Evolutionary conservation across 2,113 vertebrate species (phyloP).

Genomic region (Motacilla tschutschensis): DNA sequence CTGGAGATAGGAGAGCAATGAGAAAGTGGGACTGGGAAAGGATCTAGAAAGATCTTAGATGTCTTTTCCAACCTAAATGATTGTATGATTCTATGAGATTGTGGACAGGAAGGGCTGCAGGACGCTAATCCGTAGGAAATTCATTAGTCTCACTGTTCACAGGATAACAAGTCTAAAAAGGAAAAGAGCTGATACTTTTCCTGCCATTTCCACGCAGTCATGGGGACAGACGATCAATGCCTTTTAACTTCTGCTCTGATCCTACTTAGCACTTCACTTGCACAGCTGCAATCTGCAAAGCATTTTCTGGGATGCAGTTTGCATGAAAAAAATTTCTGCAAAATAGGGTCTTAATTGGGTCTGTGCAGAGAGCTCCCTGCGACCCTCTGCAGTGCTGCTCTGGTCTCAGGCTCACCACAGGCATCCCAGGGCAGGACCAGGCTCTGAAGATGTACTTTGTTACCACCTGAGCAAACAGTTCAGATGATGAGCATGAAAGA

Average conservation of each 20-base stretch:
- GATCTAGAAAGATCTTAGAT: not conserved
- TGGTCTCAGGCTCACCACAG: not conserved
- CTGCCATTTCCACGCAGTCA: not conserved
- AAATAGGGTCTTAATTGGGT: constrained; percentile 24
- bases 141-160: not conserved
- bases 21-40: not conserved
- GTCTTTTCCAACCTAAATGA: not conserved
- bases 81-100: not conserved
- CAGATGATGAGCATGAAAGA: not conserved
- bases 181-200: not conserved
- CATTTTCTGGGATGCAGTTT: constrained; percentile 5
- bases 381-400: not conserved
- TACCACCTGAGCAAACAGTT: not conserved
- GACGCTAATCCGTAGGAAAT: not conserved
- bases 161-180: not conserved
- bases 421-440: not conserved
- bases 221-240: not conserved
- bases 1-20: not conserved
- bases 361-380: not conserved
- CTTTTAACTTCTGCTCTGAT: constrained; percentile 40
- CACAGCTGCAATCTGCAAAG: constrained; percentile 14
- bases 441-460: constrained; percentile 6
- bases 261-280: not conserved
- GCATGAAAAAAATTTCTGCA: not conserved
- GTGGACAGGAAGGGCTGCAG: not conserved